Evolutionary conservation across 2,888 invertebrate species (phyloP), one percentile per base, ranked within the genome.

Genomic region (Abrostola tripartita): DNA sequence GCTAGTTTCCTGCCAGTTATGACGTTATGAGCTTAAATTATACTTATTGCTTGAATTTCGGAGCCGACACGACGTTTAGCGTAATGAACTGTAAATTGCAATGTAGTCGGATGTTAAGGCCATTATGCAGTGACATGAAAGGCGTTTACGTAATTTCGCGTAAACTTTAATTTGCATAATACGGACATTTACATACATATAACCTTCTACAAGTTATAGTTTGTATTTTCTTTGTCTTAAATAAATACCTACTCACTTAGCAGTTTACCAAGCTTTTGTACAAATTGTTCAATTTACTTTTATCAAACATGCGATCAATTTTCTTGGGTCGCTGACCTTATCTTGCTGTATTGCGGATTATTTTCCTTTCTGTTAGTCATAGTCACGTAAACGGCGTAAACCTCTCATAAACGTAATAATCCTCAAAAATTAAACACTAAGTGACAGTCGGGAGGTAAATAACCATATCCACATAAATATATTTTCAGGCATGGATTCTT

Each of bases 401-500:
- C 24, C 24, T 24, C 24, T 24, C 24, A 24, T 24, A 24, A 24
- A 24, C 24, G 7, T 65, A 66, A 52, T 63, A 54, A 66, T 72
- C 55, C 56, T 70, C 75, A 74, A 78, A 79, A 79, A 73, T 57
- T 61, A 65, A 72, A 78, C 57, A 68, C 58, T 47, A 37, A 61
- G 67, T 75, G 77, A 83, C 81, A 83, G 75, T 70, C 61, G 58
- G 68, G 66, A 76, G 78, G 79, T 82, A 86, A 88, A 88, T 85
- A 87, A 86, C 89, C 88, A 90, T 91, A 91, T 90, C 87, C 86
- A 92, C 87, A 89, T 87, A 92, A 92, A 92, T 92, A 93, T 91
- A 87, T 91, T 90, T 92, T 91, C 90, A 90, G 90, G 83, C 88
- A 83, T 87, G 86, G 88, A 91, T 87, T 91, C 89, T 87, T 91